Base-by-base conservation (phyloP, 2,797 vertebrate genomes). In the Oreochromis mossambicus region DNA sequence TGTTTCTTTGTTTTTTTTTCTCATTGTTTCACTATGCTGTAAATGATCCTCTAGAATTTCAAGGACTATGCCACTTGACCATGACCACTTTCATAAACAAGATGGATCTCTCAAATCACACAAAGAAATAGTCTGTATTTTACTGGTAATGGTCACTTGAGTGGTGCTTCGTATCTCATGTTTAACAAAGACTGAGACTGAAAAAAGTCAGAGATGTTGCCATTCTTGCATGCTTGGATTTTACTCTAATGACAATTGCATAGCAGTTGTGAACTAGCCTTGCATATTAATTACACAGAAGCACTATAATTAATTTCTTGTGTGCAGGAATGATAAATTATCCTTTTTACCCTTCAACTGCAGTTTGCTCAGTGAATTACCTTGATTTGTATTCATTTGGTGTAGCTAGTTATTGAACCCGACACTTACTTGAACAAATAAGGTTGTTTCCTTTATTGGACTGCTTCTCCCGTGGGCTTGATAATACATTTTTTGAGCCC, bases 341-440 rank as follows among this genome's bases (percentile, higher is more conserved):
- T 94, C 84, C 84, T 89, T 92, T 95, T 94, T 94, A 91, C 92
- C 92, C 92, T 93, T 94, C 92, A 95, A 82, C 87, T 91, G 88
- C 89, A 93, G 93, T 94, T 95, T 91, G 84, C 80, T 89, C 76
- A 83, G 61, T 88, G 89, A 94, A 90, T 93, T 87, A 85, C 88
- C 81, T 90, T 90, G 82, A 92, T 94, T 94, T 94, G 92, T 93
- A 94, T 95, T 94, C 94, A 92, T 80, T 61, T 80, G 70, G 87
- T 63, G 21, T 90, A 81, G 86, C 86, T 82, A 86, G 90, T 92
- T 95, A 93, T 91, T 94, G 92, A 94, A 90, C 91, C 87, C 52
- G 4, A 93, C 88, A 88, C 89, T 94, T 92, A 92, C 94, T 94
- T 93, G 92, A 95, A 94, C 29, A 77, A 89, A 94, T 92, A 89